Conservation (phyloP, 1,140 invertebrate genomes). For the Drosophila gunungcola region DNA sequence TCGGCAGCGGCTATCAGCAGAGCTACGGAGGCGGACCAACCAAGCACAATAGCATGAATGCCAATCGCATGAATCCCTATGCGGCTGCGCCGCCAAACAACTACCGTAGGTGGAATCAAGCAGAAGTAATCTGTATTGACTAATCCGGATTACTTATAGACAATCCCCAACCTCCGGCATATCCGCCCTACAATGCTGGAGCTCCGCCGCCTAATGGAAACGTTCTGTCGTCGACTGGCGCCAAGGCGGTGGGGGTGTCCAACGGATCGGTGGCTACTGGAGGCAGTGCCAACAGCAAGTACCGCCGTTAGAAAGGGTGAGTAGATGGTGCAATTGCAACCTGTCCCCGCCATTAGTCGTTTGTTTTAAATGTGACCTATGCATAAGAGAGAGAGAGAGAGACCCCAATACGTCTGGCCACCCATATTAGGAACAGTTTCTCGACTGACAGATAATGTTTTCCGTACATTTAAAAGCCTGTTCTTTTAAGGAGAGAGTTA, state of each 20-base stretch:
- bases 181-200: slow-evolving; percentile 58
- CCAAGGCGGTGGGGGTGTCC: slow-evolving; percentile 46
- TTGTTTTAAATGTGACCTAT: slow-evolving; percentile 42
- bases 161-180: slow-evolving; percentile 52
- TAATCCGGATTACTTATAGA: slow-evolving; percentile 20
- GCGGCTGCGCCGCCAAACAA: slow-evolving; percentile 61
- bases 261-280: slow-evolving; percentile 70
- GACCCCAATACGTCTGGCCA: slow-evolving; percentile 45
- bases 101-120: slow-evolving; percentile 58
- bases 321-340: slow-evolving; percentile 30
- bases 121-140: background rate
- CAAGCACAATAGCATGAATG: slow-evolving; percentile 86
- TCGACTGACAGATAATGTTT: too few species aligned
- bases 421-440: background rate
- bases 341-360: slow-evolving; percentile 30
- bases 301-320: slow-evolving; percentile 69
- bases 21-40: slow-evolving; percentile 90
- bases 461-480: too few species aligned
- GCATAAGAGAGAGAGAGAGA: slow-evolving; percentile 19
- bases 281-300: slow-evolving; percentile 72
- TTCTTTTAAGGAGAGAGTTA: too few species aligned
- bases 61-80: slow-evolving; percentile 86
- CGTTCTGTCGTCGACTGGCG: slow-evolving; percentile 10
- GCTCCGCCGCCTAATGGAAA: slow-evolving; percentile 63
- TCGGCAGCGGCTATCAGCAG: slow-evolving; percentile 91